Evolutionary conservation across 2,888 invertebrate genomes (phyloP).

Genomic region (Cephus rjabovi): DNA sequence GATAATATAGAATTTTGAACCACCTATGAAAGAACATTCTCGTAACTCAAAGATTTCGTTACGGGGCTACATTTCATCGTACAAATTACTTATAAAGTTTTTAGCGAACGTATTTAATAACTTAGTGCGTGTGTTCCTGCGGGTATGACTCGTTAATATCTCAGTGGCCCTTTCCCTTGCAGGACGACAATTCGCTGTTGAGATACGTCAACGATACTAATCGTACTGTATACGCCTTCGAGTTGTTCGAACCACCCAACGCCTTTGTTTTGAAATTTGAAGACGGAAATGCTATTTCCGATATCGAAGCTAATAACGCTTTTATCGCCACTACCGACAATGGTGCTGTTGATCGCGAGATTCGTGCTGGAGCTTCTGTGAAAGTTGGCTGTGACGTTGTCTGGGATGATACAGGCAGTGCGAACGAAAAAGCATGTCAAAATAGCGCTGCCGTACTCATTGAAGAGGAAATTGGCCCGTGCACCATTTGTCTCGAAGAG

Average conservation of each 20-base stretch:
- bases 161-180: constrained; percentile 30
- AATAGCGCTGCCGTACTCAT: constrained; percentile 35
- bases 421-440: constrained; percentile 45
- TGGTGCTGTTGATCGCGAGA: not conserved
- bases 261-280: constrained; percentile 42
- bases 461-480: constrained; percentile 61
- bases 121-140: no score
- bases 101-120: not conserved
- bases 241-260: constrained; percentile 60
- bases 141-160: not conserved
- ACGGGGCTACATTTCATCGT: constrained; percentile 60
- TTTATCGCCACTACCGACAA: not conserved
- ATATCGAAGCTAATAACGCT: not conserved
- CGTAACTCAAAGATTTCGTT: constrained; percentile 52
- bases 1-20: constrained; percentile 27
- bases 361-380: not conserved
- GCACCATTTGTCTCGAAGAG: constrained; percentile 74
- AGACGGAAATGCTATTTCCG: constrained; percentile 19
- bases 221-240: constrained; percentile 68
- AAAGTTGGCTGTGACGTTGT: constrained; percentile 25
- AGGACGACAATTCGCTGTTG: constrained; percentile 71
- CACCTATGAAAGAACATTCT: constrained; percentile 60
- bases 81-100: constrained; percentile 35
- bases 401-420: constrained; percentile 31
- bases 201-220: constrained; percentile 69